Evolutionary conservation across 1,140 invertebrate species (phyloP).

Genomic region (Bombus breviceps): DNA sequence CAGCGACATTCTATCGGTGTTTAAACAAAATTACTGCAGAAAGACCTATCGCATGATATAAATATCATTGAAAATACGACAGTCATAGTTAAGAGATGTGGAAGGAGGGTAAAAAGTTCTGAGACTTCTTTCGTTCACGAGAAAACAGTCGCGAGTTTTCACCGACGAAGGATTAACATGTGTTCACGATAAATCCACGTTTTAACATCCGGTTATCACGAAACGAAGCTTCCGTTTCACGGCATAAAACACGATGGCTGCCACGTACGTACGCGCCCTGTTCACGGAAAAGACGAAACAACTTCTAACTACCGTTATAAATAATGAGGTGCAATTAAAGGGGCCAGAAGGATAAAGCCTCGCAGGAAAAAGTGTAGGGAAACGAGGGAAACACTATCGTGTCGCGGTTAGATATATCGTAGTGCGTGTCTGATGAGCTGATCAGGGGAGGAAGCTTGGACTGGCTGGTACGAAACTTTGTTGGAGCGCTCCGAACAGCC

Average conservation of each 20-base stretch:
- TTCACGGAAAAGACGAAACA: constrained; percentile 38
- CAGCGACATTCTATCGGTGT: too few relatives aligned
- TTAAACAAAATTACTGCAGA: neutral
- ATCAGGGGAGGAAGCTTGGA: constrained; percentile 49
- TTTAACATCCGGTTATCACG: constrained; percentile 47
- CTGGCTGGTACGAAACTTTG: constrained; percentile 69
- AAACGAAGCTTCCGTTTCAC: constrained; percentile 20
- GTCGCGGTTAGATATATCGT: constrained; percentile 60
- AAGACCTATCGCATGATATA: neutral
- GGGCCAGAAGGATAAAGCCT: neutral
- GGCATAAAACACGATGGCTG: neutral
- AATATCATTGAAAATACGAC: neutral
- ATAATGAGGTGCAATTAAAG: constrained; percentile 67
- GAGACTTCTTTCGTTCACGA: neutral
- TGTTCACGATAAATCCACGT: constrained; percentile 11
- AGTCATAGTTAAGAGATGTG: neutral
- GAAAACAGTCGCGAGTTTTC: constrained; percentile 26
- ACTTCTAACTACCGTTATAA: constrained; percentile 62
- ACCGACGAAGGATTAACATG: constrained; percentile 1
- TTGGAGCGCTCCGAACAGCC: constrained; percentile 45
- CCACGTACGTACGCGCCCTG: neutral
- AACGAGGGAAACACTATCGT: constrained; percentile 64
- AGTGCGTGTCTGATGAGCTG: constrained; percentile 64
- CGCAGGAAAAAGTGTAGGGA: constrained; percentile 31
- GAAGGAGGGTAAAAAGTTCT: neutral